These are phyloP conservation scores for Melopsittacus undulatus DNA, from an alignment of 2,797 vertebrate species.

Conservation along the genomic window DNA sequence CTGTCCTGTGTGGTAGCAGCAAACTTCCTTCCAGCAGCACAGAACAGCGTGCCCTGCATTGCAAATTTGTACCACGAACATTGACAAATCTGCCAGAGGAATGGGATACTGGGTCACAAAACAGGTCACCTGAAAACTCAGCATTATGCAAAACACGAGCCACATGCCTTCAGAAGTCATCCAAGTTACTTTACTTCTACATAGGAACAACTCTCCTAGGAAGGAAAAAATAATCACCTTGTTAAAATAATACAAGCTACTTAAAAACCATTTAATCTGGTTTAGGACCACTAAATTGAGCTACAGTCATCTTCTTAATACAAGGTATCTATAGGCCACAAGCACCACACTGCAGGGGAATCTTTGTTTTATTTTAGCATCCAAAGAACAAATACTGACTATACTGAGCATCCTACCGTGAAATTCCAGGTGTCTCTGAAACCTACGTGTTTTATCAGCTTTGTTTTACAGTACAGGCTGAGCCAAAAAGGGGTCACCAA, in stretches of 20 bases:
- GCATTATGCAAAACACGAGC: constrained; percentile 63
- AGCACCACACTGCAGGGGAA: neutral
- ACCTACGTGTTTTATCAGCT: neutral
- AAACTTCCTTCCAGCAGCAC: neutral
- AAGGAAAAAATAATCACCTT: neutral
- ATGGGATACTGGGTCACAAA: constrained; percentile 48
- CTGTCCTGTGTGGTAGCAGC: neutral
- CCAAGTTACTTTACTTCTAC: constrained; percentile 47
- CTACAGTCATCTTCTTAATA: neutral
- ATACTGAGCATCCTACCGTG: neutral
- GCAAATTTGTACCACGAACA: neutral
- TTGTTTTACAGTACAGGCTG: neutral
- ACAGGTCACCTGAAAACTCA: constrained; percentile 68
- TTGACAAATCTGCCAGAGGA: constrained; percentile 34
- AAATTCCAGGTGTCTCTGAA: neutral
- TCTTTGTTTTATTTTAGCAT: neutral
- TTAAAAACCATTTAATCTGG: neutral
- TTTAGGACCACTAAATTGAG: neutral
- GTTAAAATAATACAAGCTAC: constrained; percentile 22
- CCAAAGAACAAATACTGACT: neutral
- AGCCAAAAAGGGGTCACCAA: neutral
- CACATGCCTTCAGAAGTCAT: constrained; percentile 9
- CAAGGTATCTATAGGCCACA: neutral
- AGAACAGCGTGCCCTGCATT: neutral
- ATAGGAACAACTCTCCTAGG: neutral